These are phyloP conservation scores for Myrmecophaga tridactyla DNA, from an alignment of 2,113 vertebrate species.

Conservation along the genomic window DNA sequence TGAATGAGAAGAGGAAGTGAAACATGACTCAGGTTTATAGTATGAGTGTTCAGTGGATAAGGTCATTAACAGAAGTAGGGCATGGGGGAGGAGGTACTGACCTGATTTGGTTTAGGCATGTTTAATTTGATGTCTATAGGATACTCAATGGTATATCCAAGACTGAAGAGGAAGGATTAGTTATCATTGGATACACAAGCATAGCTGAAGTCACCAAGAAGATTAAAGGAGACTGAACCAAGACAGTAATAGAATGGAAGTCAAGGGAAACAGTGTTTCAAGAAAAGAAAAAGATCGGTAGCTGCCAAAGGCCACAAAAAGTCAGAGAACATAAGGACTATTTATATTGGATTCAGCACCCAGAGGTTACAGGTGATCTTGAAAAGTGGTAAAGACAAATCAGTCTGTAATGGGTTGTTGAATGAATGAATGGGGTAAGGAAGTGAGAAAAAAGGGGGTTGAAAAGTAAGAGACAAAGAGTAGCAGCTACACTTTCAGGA, in stretches of 20 bases:
- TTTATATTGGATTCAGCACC: neutral
- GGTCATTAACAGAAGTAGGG: neutral
- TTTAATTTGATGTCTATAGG: neutral
- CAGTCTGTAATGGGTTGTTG: neutral
- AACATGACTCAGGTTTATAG: constrained; percentile 16
- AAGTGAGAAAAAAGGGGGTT: neutral
- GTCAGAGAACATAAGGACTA: neutral
- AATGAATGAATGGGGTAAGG: neutral
- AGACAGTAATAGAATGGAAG: neutral
- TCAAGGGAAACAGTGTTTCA: neutral
- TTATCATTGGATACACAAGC: neutral
- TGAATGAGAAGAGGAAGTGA: constrained; percentile 25
- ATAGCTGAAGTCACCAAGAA: neutral
- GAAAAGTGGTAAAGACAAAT: neutral
- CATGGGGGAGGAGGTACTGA: neutral
- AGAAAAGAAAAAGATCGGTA: neutral
- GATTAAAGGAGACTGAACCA: neutral
- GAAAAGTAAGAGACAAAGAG: neutral
- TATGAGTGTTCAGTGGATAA: neutral
- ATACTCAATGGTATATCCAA: neutral
- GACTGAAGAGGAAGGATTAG: neutral
- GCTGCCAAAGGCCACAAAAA: neutral
- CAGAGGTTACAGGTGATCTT: neutral
- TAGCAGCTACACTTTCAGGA: neutral
- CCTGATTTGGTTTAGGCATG: neutral